A percentile compares a stretch with the other conserved stretches of the same genome.
Evolutionary conservation across 2,797 vertebrate genomes (phyloP).

Genomic region (Sitta carolinensis): DNA sequence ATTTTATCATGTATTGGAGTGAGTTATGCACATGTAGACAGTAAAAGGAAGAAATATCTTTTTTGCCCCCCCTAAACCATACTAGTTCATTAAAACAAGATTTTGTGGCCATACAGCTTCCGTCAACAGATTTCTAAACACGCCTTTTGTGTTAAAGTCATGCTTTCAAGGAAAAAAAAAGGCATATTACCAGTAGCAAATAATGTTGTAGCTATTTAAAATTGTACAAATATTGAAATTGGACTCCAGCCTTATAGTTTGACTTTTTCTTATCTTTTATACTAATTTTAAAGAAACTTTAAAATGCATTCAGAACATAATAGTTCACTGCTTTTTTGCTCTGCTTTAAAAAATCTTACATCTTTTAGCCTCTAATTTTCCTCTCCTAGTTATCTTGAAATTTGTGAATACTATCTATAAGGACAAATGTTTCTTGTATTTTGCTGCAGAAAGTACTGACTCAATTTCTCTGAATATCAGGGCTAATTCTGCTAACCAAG

Average conservation of each 20-base stretch:
- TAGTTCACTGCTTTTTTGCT: too few species aligned
- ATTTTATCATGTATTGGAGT: background rate
- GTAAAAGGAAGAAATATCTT: background rate
- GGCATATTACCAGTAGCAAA: background rate
- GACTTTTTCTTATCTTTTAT: background rate
- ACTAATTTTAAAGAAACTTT: background rate
- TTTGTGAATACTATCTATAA: background rate
- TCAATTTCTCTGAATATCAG: background rate
- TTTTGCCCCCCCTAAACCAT: fast-evolving
- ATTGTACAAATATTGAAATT: background rate
- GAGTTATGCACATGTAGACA: background rate
- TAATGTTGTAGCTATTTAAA: background rate
- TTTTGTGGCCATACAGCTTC: background rate
- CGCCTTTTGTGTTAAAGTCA: background rate
- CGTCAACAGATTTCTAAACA: background rate
- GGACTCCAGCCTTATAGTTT: background rate
- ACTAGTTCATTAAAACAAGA: background rate
- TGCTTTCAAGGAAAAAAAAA: background rate
- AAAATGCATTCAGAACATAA: too few species aligned
- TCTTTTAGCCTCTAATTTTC: background rate
- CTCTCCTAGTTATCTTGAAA: background rate
- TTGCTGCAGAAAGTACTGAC: background rate
- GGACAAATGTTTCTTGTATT: background rate
- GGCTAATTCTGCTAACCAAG: background rate
- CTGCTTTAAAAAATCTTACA: background rate